A percentile compares a stretch with the other conserved stretches of the same genome.
Evolutionary conservation across 1,140 invertebrate species (phyloP).

Genomic region (Listronotus bonariensis): DNA sequence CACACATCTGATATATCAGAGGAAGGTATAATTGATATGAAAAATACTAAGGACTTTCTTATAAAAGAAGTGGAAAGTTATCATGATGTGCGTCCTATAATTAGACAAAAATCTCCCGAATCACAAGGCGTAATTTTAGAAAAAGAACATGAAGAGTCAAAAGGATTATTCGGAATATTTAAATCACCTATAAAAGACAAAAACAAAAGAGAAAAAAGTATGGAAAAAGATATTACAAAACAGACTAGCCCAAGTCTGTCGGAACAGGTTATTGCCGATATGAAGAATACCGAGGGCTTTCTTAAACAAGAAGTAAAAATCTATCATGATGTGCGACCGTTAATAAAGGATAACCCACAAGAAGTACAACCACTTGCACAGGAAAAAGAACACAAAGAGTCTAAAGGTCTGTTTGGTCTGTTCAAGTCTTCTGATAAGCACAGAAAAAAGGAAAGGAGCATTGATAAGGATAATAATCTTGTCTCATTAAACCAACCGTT

Average conservation of each 20-base stretch:
- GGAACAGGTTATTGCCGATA: conserved; percentile 6
- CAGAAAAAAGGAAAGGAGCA: conserved; percentile 23
- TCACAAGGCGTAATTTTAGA: not conserved
- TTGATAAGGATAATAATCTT: too few species aligned
- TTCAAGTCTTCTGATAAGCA: conserved; percentile 12
- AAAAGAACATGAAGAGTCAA: conserved; percentile 27
- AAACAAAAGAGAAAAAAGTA: conserved; percentile 25
- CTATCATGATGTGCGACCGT: conserved; percentile 38
- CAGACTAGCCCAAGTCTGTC: conserved; percentile 7
- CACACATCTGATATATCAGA: too few species aligned
- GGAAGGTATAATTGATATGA: not conserved
- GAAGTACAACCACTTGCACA: not conserved
- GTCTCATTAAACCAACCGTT: too few species aligned
- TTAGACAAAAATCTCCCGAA: not conserved
- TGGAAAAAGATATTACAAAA: conserved; percentile 14
- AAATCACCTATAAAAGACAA: conserved; percentile 24
- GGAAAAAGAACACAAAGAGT: conserved; percentile 14
- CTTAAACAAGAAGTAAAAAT: conserved; percentile 28
- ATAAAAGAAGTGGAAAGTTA: conserved; percentile 26
- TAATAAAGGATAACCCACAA: not conserved
- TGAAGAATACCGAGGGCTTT: conserved; percentile 28
- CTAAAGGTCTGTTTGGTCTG: conserved; percentile 5
- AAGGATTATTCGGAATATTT: conserved; percentile 24
- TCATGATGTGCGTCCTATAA: conserved; percentile 10
- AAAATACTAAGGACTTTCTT: conserved; percentile 14